Base-by-base conservation (phyloP, 2,113 vertebrate genomes). In the Tragelaphus strepsiceros region DNA sequence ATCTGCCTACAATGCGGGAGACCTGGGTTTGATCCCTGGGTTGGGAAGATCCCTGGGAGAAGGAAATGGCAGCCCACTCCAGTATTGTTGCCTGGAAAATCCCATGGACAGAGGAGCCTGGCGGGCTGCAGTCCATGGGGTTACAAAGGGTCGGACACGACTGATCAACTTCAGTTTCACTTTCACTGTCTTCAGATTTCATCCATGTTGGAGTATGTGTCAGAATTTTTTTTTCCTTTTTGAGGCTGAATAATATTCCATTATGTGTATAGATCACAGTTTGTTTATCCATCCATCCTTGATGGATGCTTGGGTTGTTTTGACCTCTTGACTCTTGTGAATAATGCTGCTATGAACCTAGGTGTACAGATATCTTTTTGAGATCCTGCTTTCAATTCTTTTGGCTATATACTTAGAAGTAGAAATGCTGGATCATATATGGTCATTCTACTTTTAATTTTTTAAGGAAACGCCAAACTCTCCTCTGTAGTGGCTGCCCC, bases 131-230 rank as follows among this genome's bases (percentile, higher is more conserved):
- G 59, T 30, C 59, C 59, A 3, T 61, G 26, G 28, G 59, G 59
- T 62, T 0, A 0, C 28, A 14, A 61, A 62, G 59, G 3, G 28
- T 30, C 0, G 59, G 28, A 62, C 6, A 3, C 0, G 5, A 30
- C 59, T 30, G 13, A 62, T 28, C 0, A 2, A 62, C 59, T 62
- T 62, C 59, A 62, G 12, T 28, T 28, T 61, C 59, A 30, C 59
- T 62, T 62, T 62, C 28, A 61, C 22, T 51, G 28, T 88, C 74
- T 28, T 35, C 26, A 64, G 8, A 54, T n/a, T 64, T n/a, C 19
- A 74, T 80, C 16, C 54, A 8, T 22, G 24, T 15, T 59, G 46
- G 17, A 39, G 46, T 19, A 11, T 4, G 14, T 32, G 12, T 58
- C 61, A 35, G 15, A 62, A 43, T 51, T 15, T 83, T 53, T 43